phyloP scores from a whole-genome alignment of 53 echinoderm and acorn worm species.

The Henricia sp. region DNA sequence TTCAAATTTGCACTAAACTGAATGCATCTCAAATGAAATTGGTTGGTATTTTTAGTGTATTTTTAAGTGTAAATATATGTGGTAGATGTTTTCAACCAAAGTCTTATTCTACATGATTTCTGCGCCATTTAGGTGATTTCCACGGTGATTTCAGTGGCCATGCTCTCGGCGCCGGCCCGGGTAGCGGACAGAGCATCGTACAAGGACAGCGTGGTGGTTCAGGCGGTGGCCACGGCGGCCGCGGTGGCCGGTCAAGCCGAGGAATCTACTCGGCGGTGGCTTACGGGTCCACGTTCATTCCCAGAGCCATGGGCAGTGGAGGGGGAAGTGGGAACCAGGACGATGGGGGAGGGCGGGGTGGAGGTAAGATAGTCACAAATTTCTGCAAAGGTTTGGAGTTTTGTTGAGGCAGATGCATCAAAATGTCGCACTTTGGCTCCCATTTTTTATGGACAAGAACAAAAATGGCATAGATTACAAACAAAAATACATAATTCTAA shows the following conservation, averaged over 20 bases:
- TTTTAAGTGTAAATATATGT: no score
- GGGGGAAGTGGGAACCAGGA: conserved; percentile 60
- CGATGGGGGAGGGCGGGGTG: conserved; percentile 56
- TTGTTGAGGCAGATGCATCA: no score
- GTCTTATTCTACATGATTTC: no score
- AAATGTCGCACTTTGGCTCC: no score
- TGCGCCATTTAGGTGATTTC: conserved; percentile 75
- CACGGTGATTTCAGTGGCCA: conserved; percentile 77
- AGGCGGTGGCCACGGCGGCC: conserved; percentile 85
- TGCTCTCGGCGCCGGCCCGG: conserved; percentile 64
- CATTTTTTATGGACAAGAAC: no score
- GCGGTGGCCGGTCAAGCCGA: conserved; percentile 74
- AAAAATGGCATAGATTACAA: no score
- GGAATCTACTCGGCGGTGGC: conserved; percentile 79
- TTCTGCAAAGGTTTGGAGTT: no score
- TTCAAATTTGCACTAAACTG: no score
- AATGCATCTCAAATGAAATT: no score
- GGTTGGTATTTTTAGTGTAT: no score
- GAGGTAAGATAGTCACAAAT: conserved; percentile 55
- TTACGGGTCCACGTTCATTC: conserved; percentile 73
- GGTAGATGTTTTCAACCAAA: no score
- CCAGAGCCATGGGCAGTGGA: conserved; percentile 82
- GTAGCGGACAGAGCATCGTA: conserved; percentile 47
- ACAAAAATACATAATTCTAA: no score
- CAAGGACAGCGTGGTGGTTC: conserved; percentile 61